phyloP scores from a whole-genome alignment of 2,797 vertebrate genomes.

The Mormyrops boulengeri region DNA sequence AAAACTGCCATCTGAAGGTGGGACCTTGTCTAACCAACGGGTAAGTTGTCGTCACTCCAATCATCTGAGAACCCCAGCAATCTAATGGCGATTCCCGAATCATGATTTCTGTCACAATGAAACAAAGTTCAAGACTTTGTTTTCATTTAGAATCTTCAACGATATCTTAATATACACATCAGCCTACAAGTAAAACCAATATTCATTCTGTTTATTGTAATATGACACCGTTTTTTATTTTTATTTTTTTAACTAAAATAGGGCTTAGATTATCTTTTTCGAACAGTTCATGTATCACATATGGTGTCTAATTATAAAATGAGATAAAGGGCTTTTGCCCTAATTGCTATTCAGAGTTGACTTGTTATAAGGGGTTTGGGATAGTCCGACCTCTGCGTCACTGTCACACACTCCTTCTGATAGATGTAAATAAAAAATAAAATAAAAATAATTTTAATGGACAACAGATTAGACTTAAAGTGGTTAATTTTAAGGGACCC shows the following conservation, averaged over 20 bases:
- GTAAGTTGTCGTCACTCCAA: constrained; percentile 51
- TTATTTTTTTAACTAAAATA: not conserved
- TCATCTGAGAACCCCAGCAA: not conserved
- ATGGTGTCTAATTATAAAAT: not conserved
- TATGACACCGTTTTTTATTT: not conserved
- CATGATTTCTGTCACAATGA: not conserved
- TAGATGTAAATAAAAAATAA: not conserved
- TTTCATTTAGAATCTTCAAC: not conserved
- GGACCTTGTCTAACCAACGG: constrained; percentile 69
- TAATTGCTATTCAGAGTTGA: not conserved
- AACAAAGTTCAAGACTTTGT: not conserved
- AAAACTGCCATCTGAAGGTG: constrained; percentile 66
- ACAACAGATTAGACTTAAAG: not conserved
- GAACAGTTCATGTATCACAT: not conserved
- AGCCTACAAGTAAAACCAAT: not conserved
- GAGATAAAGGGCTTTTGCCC: not conserved
- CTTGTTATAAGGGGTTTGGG: not conserved
- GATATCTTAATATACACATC: not conserved
- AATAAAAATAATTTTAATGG: not conserved
- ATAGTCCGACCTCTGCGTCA: not conserved
- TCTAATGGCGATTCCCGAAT: not conserved
- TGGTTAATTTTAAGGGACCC: not conserved
- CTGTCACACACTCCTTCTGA: not conserved
- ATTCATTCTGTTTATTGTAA: not conserved
- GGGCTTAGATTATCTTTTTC: not conserved